Evolutionary conservation across 2,797 vertebrate genomes (phyloP), one percentile per base, ranked within the genome.

Genomic region (Darevskia mixta): DNA sequence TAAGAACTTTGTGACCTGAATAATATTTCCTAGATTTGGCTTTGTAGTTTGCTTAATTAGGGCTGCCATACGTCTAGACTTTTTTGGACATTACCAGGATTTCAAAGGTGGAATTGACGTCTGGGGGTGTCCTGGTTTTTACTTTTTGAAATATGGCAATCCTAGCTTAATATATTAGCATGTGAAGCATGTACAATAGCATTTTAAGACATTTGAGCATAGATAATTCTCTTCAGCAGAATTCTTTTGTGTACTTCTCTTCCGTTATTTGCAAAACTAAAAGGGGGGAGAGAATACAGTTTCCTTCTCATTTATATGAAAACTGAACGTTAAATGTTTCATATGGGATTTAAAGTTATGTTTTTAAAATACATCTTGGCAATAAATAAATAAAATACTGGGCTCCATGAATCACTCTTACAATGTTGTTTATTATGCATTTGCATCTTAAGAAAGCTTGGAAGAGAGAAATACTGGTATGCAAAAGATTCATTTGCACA

Each of bases 131-230:
- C 49, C 49, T 49, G 49, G 11, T 49, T 49, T 49, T 49, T 49
- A 49, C 49, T 49, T 49, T 49, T 49, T 49, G 11, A 49, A 49
- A 49, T 49, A 49, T 49, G 49, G 49, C 49, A 15, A 55, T 5
- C 3, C 49, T 55, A 55, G 49, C 49, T 55, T 45, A 45, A 23
- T 55, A 69, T 79, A 69, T 55, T 83, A 83, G 17, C 25, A 77
- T 78, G 58, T 58, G 15, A 78, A 58, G 35, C 23, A 72, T 71
- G 32, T 58, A 18, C 5, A 38, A 55, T 77, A 69, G n/a, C 15
- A 83, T 77, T 55, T 29, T 87, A 76, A 64, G 43, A 76, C 23
- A 49, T 86, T 86, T 71, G 32, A 17, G 35, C 71, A 9, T 45
- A 64, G 29, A 82, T 87, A 73, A 73, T 61, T 73, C 32, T 81